Base-by-base conservation (phyloP, 2,888 invertebrate species). In the Diaphora mendica region DNA sequence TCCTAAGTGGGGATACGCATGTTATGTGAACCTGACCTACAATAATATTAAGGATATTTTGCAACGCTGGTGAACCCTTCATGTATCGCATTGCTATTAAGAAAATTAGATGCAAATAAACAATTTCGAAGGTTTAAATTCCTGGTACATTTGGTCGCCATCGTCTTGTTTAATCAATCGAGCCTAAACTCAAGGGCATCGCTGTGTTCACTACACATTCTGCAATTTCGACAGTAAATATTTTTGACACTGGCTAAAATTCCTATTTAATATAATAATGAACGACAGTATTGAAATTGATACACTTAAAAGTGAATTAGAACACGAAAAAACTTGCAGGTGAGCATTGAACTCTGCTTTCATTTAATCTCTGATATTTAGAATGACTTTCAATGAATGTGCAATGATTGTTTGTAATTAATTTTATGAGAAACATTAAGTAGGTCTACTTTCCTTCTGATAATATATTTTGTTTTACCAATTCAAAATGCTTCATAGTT, bases 261-360 rank as follows among this genome's bases (percentile, higher is more conserved):
- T 75, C 64, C 62, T 73, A 64, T n/a, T n/a, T n/a, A 1, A 13
- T 42, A 42, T 64, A 66, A 88, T 73, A 87, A 94, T 94, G 93
- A 92, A 91, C 82, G 95, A 96, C 76, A 92, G 87, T 51, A 62
- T 70, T 87, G 96, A 96, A 90, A 92, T 96, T 74, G 96, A 96
- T 68, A 87, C 82, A 79, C 88, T 96, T 76, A 96, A 92, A 91
- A 91, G 84, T 77, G 96, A 96, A 89, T 86, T 95, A 80, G 96
- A 96, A 74, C 94, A 95, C 79, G 96, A 96, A 88, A 96, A 93
- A 84, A 90, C 91, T 74, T 93, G 91, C 89, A 92, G 96, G 96
- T 95, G 76, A 87, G 90, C 86, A 81, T 15, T 7, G 33, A 5
- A 17, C 0, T 51, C 23, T 3, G 39, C 2, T 11, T 7, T 51